Conservation (phyloP, 1,140 invertebrate genomes). For the Cotesia typhae region DNA sequence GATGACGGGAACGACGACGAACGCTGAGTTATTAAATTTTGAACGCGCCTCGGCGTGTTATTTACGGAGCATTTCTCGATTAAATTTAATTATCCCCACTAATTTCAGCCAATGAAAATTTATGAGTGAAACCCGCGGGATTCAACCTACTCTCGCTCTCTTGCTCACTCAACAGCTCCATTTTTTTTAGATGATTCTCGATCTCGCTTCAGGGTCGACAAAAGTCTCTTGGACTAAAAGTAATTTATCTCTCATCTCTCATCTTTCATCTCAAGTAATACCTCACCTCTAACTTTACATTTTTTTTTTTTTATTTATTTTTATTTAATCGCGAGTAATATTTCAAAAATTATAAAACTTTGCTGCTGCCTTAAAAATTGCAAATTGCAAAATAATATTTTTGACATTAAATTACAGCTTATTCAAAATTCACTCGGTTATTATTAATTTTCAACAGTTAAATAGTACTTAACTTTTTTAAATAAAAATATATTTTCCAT, state of each 20-base stretch:
- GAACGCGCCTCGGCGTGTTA: constrained; percentile 8
- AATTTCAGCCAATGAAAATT: constrained; percentile 37
- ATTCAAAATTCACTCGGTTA: too few relatives aligned
- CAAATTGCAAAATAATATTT: too few relatives aligned
- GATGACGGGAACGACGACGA: background rate
- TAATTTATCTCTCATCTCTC: constrained; percentile 15
- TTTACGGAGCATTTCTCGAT: constrained; percentile 24
- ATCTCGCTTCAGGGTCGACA: background rate
- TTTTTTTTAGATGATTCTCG: background rate
- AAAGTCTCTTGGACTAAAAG: background rate
- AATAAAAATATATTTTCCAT: too few relatives aligned
- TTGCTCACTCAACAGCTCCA: too few relatives aligned
- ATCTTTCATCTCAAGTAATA: background rate
- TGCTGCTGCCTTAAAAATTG: too few relatives aligned
- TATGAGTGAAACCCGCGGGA: constrained; percentile 16
- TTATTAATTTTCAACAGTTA: too few relatives aligned
- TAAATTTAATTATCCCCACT: constrained; percentile 35
- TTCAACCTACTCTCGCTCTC: background rate
- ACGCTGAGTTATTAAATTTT: constrained; percentile 17
- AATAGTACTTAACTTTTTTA: too few relatives aligned
- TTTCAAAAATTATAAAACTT: too few relatives aligned
- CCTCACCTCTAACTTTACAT: too few relatives aligned
- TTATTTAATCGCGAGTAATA: background rate
- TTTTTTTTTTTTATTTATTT: too few relatives aligned
- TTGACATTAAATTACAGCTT: too few relatives aligned